Conservation (phyloP, 2,113 vertebrate species). For the Tautogolabrus adspersus region DNA sequence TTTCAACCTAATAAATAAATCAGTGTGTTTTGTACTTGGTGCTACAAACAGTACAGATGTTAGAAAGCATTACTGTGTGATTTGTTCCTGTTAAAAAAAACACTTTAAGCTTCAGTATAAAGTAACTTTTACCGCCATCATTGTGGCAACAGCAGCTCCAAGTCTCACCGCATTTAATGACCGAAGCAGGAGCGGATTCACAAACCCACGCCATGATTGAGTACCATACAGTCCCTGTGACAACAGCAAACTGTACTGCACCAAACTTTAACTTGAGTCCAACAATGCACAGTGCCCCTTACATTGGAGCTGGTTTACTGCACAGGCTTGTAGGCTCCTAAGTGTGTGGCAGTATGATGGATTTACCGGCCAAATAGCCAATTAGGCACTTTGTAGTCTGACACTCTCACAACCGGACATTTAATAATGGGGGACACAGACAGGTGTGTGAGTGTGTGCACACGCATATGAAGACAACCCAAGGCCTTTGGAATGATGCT, state of each 20-base stretch:
- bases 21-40: too few species aligned
- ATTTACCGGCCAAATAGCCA: slow-evolving; percentile 80
- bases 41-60: too few species aligned
- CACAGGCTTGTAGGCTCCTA: slow-evolving; percentile 60
- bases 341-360: slow-evolving; percentile 76
- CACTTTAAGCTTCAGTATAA: background rate
- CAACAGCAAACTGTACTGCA: slow-evolving; percentile 11
- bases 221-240: background rate
- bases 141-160: background rate
- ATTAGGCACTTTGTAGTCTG: slow-evolving; percentile 80
- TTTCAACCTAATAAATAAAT: too few species aligned
- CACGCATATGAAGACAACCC: slow-evolving; percentile 69
- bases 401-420: slow-evolving; percentile 72
- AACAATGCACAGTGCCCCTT: slow-evolving; percentile 16
- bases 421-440: slow-evolving; percentile 72
- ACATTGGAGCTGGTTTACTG: slow-evolving; percentile 54
- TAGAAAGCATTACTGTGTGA: too few species aligned
- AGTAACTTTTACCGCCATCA: background rate
- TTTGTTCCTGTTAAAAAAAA: background rate
- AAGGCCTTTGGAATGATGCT: slow-evolving; percentile 75
- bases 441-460: slow-evolving; percentile 23
- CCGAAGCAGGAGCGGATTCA: background rate
- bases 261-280: slow-evolving; percentile 33
- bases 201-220: background rate
- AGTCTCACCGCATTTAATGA: background rate